Evolutionary conservation across 2,113 vertebrate genomes (phyloP).

Genomic region (Echinops telfairi): DNA sequence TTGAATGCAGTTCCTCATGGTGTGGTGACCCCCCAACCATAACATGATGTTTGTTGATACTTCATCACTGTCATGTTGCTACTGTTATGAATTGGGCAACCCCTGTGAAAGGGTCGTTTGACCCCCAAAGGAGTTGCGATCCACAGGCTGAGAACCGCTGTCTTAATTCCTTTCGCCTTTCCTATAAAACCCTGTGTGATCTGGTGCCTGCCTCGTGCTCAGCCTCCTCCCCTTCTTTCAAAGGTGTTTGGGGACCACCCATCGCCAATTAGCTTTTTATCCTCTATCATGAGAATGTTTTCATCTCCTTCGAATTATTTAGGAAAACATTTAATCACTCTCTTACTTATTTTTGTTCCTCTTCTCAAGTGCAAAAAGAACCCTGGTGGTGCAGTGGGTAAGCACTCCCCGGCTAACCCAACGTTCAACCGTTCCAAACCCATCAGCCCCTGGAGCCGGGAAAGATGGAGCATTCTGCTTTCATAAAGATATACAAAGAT

Average conservation of each 20-base stretch:
- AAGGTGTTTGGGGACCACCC: background rate
- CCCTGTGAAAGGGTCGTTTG: too few relatives aligned
- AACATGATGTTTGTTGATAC: too few relatives aligned
- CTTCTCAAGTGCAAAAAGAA: background rate
- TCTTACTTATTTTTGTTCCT: background rate
- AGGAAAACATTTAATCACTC: background rate
- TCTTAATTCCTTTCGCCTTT: background rate
- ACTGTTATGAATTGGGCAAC: too few relatives aligned
- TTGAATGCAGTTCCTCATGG: too few relatives aligned
- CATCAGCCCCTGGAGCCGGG: background rate
- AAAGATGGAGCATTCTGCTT: too few relatives aligned
- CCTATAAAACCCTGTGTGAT: background rate
- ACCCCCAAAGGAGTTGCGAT: too few relatives aligned
- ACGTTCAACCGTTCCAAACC: background rate
- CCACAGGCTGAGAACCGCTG: too few relatives aligned
- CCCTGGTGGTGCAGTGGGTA: background rate
- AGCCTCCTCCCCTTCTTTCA: background rate
- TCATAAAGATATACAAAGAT: too few relatives aligned
- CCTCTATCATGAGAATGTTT: background rate
- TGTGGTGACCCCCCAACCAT: too few relatives aligned
- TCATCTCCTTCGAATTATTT: background rate
- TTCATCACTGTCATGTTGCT: too few relatives aligned
- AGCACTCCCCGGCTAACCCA: background rate
- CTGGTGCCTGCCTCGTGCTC: background rate
- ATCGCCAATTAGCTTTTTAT: background rate